Conservation (phyloP, 2,113 vertebrate genomes). For the Tiliqua scincoides region DNA sequence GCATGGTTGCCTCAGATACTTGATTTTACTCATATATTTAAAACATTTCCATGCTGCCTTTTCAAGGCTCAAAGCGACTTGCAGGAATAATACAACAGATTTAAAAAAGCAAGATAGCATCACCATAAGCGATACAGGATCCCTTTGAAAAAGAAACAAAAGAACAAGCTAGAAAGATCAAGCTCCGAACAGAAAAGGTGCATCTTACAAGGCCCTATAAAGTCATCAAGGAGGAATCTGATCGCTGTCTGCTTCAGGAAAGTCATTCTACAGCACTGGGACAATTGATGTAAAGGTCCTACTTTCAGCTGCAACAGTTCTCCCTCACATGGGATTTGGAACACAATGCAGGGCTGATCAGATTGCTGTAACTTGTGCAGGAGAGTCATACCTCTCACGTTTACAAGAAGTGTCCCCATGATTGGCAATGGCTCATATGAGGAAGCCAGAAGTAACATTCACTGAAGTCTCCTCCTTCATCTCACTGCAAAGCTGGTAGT, state of each 20-base stretch:
- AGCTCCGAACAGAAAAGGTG: too few relatives aligned
- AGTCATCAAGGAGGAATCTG: too few relatives aligned
- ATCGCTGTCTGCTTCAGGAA: not conserved
- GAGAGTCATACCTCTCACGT: not conserved
- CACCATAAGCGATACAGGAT: not conserved
- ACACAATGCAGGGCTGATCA: not conserved
- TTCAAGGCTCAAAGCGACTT: not conserved
- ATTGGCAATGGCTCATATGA: not conserved
- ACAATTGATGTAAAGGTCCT: not conserved
- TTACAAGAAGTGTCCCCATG: not conserved
- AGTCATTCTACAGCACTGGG: not conserved
- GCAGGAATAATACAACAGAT: too few relatives aligned
- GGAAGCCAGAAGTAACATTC: too few relatives aligned
- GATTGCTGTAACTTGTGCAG: not conserved
- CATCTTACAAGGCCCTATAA: too few relatives aligned
- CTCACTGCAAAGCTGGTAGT: too few relatives aligned
- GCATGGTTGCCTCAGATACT: not conserved
- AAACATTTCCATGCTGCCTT: not conserved
- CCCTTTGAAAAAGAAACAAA: not conserved
- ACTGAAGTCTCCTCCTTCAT: too few relatives aligned
- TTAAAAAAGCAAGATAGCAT: not conserved
- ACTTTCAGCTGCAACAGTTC: not conserved
- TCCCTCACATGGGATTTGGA: not conserved
- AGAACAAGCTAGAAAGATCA: not conserved
- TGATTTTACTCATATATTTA: not conserved